Percentiles rank a stretch among this genome's conserved stretches.
Conservation (phyloP, 2,888 invertebrate species). For the Adelphocoris suturalis region DNA sequence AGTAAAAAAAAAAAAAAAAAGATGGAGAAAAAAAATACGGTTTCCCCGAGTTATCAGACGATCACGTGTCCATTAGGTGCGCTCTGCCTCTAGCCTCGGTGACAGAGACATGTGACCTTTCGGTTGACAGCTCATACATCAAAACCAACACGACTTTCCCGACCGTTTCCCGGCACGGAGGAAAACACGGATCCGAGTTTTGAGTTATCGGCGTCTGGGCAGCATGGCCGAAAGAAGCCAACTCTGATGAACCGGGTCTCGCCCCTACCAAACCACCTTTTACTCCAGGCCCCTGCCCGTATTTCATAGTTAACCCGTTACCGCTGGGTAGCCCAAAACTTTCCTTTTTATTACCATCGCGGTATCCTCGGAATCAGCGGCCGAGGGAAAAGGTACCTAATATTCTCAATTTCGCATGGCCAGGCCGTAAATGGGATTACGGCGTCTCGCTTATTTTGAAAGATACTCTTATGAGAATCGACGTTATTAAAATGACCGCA, state of each 20-base stretch:
- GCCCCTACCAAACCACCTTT: neutral
- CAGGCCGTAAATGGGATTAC: too few relatives aligned
- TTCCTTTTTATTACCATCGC: too few relatives aligned
- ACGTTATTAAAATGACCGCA: too few relatives aligned
- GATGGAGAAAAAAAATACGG: neutral
- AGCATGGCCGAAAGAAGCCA: neutral
- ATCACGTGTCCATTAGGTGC: neutral
- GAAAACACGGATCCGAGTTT: neutral
- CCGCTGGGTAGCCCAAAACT: neutral
- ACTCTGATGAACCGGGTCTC: neutral
- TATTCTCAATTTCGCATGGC: too few relatives aligned
- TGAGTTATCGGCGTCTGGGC: neutral
- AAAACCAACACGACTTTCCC: neutral
- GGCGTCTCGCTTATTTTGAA: too few relatives aligned
- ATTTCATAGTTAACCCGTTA: neutral
- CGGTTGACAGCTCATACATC: neutral
- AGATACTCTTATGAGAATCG: too few relatives aligned
- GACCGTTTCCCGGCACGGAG: neutral
- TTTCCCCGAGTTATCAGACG: neutral
- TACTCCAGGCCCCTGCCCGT: neutral
- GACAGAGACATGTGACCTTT: neutral
- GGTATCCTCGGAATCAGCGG: too few relatives aligned
- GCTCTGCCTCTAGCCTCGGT: neutral
- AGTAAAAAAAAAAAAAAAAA: neutral
- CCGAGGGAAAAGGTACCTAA: too few relatives aligned